Evolutionary conservation across 2,113 vertebrate species (phyloP).

Genomic region (Pseudopodoces humilis): DNA sequence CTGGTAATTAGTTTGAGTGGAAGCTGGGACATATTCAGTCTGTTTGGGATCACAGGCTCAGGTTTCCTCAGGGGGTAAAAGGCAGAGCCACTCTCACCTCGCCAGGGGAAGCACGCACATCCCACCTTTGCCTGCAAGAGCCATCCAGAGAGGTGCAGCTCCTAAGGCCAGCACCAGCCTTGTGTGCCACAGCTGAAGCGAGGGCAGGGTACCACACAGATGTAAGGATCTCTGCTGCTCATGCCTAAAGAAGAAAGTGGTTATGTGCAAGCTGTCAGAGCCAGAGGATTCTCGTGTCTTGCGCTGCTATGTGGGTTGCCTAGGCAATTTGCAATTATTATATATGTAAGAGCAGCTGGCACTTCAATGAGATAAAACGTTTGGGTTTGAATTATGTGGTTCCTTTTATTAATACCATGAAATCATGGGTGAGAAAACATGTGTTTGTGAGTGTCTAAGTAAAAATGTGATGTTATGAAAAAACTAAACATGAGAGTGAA

Average conservation of each 20-base stretch:
- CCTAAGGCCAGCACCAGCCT: neutral
- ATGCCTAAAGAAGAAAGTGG: neutral
- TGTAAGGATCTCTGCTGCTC: neutral
- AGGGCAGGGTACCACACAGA: neutral
- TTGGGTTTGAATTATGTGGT: neutral
- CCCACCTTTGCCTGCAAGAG: neutral
- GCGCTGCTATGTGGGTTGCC: neutral
- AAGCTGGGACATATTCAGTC: neutral
- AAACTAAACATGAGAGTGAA: neutral
- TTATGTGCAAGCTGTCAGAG: neutral
- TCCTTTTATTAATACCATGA: neutral
- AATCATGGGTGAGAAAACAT: neutral
- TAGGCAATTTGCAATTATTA: neutral
- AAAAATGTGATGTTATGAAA: neutral
- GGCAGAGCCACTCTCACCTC: neutral
- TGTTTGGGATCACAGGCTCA: neutral
- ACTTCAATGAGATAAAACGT: neutral
- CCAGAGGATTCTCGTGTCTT: neutral
- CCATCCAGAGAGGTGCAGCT: neutral
- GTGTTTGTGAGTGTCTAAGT: neutral
- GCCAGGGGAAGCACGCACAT: accelerated
- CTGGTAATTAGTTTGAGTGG: accelerated
- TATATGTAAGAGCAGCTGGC: neutral
- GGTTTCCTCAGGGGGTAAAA: neutral
- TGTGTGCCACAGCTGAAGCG: neutral